Conservation (phyloP, 64 coral and sea anemone species). For the Orbicella faveolata region DNA sequence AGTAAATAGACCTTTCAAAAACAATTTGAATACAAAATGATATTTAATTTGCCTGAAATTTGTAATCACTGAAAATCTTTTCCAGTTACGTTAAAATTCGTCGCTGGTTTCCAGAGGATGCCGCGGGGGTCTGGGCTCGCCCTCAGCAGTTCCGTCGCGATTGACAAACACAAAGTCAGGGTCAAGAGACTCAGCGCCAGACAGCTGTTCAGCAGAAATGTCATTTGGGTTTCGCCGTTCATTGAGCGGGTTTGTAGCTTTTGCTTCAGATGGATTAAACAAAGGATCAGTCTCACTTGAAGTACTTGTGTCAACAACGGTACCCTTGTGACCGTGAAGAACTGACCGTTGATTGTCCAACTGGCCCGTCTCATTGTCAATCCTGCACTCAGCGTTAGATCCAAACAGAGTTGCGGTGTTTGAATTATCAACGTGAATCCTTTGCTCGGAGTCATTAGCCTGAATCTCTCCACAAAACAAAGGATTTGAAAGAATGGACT, state of each 20-base stretch:
- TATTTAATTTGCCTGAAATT: background rate
- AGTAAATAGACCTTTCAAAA: background rate
- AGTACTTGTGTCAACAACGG: background rate
- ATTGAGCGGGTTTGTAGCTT: background rate
- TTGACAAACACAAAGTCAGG: slow-evolving; percentile 60
- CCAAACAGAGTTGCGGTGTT: background rate
- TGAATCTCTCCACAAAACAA: background rate
- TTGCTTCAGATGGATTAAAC: background rate
- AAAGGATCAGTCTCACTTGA: background rate
- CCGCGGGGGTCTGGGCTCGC: background rate
- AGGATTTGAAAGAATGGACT: background rate
- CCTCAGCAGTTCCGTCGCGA: slow-evolving; percentile 44
- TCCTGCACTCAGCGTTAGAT: background rate
- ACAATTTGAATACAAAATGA: background rate
- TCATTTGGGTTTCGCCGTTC: background rate
- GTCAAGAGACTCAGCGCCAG: background rate
- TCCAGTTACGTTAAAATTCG: background rate
- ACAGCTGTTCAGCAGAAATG: background rate
- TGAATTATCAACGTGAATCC: background rate
- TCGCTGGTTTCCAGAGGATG: slow-evolving; percentile 16
- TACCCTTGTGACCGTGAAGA: background rate
- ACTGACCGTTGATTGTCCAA: background rate
- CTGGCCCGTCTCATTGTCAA: background rate
- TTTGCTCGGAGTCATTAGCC: background rate
- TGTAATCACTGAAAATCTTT: background rate